Evolutionary conservation across 2,888 invertebrate species (phyloP).

Genomic region (Globia sparganii): DNA sequence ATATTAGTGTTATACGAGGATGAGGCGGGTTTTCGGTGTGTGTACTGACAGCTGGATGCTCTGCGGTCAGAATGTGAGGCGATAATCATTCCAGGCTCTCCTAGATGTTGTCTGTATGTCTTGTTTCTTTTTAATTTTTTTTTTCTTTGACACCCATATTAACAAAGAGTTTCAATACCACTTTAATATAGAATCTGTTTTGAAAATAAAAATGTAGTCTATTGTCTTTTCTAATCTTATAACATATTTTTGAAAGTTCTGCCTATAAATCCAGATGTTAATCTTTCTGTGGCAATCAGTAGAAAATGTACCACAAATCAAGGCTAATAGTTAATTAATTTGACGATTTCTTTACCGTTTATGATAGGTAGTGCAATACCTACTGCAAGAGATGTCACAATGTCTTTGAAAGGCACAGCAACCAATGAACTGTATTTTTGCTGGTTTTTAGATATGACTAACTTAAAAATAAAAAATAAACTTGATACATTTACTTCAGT

Average conservation of each 20-base stretch:
- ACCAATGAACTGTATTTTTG: background rate
- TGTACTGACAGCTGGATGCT: conserved; percentile 89
- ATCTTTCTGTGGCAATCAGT: background rate
- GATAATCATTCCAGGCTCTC: conserved; percentile 81
- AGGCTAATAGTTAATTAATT: conserved; percentile 3
- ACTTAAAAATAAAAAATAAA: background rate
- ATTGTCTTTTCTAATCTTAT: conserved; percentile 4
- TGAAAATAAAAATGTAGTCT: background rate
- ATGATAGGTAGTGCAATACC: background rate
- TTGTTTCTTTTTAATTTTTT: conserved; percentile 75
- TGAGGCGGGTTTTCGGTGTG: conserved; percentile 90
- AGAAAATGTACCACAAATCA: conserved; percentile 10
- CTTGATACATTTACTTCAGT: background rate
- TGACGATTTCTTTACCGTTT: background rate
- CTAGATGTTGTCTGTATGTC: conserved; percentile 90
- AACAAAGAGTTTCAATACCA: conserved; percentile 3
- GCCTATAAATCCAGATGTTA: background rate
- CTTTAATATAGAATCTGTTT: background rate
- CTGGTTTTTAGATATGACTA: background rate
- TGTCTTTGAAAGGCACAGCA: conserved; percentile 6
- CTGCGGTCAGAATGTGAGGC: conserved; percentile 90
- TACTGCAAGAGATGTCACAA: background rate
- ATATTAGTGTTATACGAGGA: conserved; percentile 71
- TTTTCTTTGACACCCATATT: conserved; percentile 64
- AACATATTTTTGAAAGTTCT: no score